phyloP scores from a whole-genome alignment of 2,797 vertebrate species.

The Champsocephalus gunnari region DNA sequence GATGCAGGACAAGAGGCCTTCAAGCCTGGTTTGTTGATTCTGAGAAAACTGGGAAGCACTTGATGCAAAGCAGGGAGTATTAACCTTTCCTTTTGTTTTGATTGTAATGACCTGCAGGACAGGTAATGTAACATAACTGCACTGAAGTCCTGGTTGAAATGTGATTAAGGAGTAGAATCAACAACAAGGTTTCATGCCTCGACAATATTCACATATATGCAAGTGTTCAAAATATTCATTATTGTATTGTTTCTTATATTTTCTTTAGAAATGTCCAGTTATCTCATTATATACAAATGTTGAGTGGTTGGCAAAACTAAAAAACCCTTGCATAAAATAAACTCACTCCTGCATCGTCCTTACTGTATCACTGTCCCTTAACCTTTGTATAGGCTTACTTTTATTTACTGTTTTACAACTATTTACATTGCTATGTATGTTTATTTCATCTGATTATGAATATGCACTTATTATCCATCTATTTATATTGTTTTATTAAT shows the following conservation, averaged over 20 bases:
- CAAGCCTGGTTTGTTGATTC: constrained; percentile 37
- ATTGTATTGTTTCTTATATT: not conserved
- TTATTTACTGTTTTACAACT: not conserved
- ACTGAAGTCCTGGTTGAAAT: not conserved
- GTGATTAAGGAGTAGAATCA: not conserved
- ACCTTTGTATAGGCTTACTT: not conserved
- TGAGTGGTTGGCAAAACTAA: not conserved
- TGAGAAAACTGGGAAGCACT: constrained; percentile 20
- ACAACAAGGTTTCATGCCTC: not conserved
- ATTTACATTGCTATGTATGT: not conserved
- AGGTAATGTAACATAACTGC: constrained; percentile 1
- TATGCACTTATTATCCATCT: not conserved
- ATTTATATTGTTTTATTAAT: not conserved
- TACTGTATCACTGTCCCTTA: not conserved
- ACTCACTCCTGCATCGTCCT: not conserved
- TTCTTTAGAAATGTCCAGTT: not conserved
- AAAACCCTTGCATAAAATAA: not conserved
- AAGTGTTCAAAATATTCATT: not conserved
- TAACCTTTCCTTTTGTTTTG: constrained; percentile 16
- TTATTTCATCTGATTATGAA: not conserved
- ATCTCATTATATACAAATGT: not conserved
- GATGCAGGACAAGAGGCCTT: constrained; percentile 55
- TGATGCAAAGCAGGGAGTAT: constrained; percentile 22
- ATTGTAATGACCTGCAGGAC: constrained; percentile 43
- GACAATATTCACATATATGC: not conserved